Percentiles rank a stretch among this genome's conserved stretches.
Conservation (phyloP, 2,888 invertebrate species). For the Tenodera sinensis region DNA sequence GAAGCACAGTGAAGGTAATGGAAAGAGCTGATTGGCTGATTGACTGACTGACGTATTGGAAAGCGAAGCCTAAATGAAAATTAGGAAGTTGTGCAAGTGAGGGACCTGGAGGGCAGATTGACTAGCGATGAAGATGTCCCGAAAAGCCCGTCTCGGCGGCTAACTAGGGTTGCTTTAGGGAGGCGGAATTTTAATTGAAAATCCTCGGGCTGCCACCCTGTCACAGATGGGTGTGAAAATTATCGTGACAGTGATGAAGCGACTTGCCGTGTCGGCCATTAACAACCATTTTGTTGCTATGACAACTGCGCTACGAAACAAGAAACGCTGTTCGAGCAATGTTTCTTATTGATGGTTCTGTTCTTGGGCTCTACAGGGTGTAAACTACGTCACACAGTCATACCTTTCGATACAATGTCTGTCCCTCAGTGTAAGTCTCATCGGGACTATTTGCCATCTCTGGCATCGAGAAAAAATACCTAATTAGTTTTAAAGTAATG, state of each 20-base stretch:
- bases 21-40: no score
- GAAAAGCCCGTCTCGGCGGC: neutral
- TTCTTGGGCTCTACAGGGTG: no score
- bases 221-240: neutral
- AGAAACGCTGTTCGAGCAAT: no score
- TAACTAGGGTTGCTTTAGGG: neutral
- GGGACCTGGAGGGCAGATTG: neutral
- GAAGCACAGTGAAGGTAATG: no score
- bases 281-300: neutral
- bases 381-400: no score
- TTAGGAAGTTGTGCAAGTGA: neutral
- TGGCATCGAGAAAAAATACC: no score
- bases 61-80: neutral
- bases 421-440: no score
- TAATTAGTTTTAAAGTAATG: no score
- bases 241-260: neutral
- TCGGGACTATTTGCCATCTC: no score
- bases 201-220: neutral
- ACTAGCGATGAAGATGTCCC: neutral
- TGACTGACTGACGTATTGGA: no score
- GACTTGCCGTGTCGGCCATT: neutral
- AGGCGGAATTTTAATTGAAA: neutral
- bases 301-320: neutral
- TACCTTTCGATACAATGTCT: no score
- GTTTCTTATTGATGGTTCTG: no score